Evolutionary conservation across 2,113 vertebrate species (phyloP), one percentile per base, ranked within the genome.

Genomic region (Ammospiza caudacuta): DNA sequence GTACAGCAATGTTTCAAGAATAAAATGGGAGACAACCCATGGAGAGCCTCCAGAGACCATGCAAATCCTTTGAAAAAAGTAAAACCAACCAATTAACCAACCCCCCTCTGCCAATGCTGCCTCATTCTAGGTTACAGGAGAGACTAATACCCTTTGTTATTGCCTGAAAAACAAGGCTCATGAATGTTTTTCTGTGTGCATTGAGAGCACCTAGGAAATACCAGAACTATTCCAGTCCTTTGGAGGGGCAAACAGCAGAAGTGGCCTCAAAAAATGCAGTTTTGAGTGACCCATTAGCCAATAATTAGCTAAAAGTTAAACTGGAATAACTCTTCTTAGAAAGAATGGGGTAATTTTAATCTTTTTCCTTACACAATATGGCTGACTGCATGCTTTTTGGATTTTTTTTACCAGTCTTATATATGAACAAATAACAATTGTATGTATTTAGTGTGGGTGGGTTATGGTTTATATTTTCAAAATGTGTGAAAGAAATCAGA

Each of bases 381-480:
- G 1, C 2, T 70, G 28, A 28, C 5, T 12, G 1, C 3, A 19
- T 44, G 6, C 13, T 35, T 75, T 23, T n/a, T 16, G 2, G 17
- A 19, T 31, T 12, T 62, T 12, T 51, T 44, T 49, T 12, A 39
- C 46, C 14, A 66, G 6, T n/a, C 5, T 54, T 66, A 12, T 20
- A 15, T 49, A 11, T 89, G n/a, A 58, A 41, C 9, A 72, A 76
- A 25, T 58, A 44, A 33, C 1, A 18, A 51, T 6, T 52, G 21
- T 21, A 46, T 61, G 21, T 21, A 46, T 61, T 72, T 47, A 14
- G 9, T 24, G 43, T 5, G 5, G 5, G 4, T 23, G 0, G 0
- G 23, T 59, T 35, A 19, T 46, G 18, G 15, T 63, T 81, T 70
- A 14, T 47, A 31, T 49, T 91, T 91, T 89, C 57, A 83, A 83